Evolutionary conservation across 2,797 vertebrate genomes (phyloP).

Genomic region (Harpagifer antarcticus): DNA sequence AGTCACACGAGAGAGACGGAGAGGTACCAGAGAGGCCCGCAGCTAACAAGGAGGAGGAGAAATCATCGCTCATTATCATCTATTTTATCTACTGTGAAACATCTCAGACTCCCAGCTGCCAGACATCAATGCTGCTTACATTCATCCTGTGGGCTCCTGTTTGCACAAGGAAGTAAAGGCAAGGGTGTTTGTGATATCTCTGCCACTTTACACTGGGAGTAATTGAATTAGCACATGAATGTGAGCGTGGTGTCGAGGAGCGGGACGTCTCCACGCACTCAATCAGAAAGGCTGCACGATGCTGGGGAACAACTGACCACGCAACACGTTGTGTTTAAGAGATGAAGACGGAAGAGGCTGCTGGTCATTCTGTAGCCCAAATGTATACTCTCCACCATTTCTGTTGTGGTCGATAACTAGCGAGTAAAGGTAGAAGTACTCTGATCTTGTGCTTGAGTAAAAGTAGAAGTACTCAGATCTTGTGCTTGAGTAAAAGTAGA

Average conservation of each 20-base stretch:
- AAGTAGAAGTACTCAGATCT: no score
- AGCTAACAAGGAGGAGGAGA: slow-evolving; percentile 59
- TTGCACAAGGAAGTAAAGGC: slow-evolving; percentile 79
- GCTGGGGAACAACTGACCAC: no score
- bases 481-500: no score
- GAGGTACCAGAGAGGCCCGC: slow-evolving; percentile 66
- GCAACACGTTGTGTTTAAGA: no score
- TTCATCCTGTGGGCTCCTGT: slow-evolving; percentile 81
- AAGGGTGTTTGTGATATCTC: slow-evolving; percentile 79
- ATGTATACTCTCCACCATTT: no score
- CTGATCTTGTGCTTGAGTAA: no score
- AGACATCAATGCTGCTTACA: slow-evolving; percentile 81
- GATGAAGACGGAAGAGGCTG: no score
- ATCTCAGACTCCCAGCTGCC: slow-evolving; percentile 81
- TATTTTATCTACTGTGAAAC: slow-evolving; percentile 81
- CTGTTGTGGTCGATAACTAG: no score
- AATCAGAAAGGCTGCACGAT: no score
- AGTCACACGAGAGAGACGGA: slow-evolving; percentile 73
- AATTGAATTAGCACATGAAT: slow-evolving; percentile 81
- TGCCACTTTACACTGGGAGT: slow-evolving; percentile 74
- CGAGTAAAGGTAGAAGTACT: no score
- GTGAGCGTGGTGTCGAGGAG: slow-evolving; percentile 57
- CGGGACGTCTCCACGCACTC: no score
- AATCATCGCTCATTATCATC: slow-evolving; percentile 80
- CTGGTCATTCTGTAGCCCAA: no score